Conservation (phyloP, 1,140 invertebrate species). For the Leptinotarsa lineolata region DNA sequence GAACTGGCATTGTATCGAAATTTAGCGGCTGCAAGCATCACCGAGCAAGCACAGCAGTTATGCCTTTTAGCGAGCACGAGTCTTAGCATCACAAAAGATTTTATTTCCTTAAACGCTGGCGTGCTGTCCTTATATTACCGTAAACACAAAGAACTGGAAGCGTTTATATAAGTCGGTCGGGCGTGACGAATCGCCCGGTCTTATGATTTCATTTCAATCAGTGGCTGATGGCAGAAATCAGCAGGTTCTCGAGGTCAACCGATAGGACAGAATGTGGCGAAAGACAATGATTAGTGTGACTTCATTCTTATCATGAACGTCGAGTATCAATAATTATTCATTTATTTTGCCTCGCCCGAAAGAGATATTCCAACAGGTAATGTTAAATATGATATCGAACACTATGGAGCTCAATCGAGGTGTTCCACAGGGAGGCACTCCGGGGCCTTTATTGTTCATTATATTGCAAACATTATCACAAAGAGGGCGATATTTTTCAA, state of each 20-base stretch:
- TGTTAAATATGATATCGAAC: too few relatives aligned
- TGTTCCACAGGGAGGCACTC: too few relatives aligned
- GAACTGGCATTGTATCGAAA: conserved; percentile 1
- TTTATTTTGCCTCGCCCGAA: too few relatives aligned
- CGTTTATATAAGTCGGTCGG: conserved; percentile 2
- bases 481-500: too few relatives aligned
- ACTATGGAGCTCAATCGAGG: too few relatives aligned
- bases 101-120: conserved; percentile 12
- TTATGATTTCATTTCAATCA: conserved; percentile 7
- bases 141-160: conserved; percentile 8
- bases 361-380: too few relatives aligned
- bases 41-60: conserved; percentile 14
- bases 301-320: too few relatives aligned
- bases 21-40: conserved; percentile 1
- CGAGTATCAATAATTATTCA: too few relatives aligned
- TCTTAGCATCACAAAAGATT: conserved; percentile 12
- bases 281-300: too few relatives aligned
- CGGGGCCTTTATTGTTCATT: too few relatives aligned
- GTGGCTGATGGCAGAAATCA: not conserved
- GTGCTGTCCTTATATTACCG: conserved; percentile 3
- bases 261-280: too few relatives aligned
- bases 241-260: not conserved
- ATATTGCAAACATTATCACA: too few relatives aligned
- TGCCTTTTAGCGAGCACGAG: conserved; percentile 22
- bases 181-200: not conserved